Percentiles rank a stretch among this genome's conserved stretches.
Evolutionary conservation across 2,888 invertebrate species (phyloP).

Genomic region (Coelopa pilipes): DNA sequence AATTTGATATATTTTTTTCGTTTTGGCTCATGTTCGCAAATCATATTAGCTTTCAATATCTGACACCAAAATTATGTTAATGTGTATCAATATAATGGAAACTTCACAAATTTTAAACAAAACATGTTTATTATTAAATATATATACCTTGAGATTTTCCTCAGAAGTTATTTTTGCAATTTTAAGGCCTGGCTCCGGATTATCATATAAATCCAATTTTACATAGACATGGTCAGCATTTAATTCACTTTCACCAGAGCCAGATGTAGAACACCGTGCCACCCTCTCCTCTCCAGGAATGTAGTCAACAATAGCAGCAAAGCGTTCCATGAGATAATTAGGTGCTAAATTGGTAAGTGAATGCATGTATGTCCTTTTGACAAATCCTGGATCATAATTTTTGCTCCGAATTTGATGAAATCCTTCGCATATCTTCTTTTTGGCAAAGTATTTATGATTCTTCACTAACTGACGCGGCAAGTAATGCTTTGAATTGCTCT

Average conservation of each 20-base stretch:
- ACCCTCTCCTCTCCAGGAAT: slow-evolving; percentile 70
- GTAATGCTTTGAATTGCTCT: slow-evolving; percentile 83
- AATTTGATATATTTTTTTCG: too few species aligned
- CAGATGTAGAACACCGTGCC: neutral
- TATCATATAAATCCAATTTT: slow-evolving; percentile 56
- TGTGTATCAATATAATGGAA: neutral
- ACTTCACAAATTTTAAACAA: neutral
- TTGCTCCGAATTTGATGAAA: slow-evolving; percentile 71
- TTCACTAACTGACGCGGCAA: slow-evolving; percentile 83
- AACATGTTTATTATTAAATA: too few species aligned
- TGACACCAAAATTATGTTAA: neutral
- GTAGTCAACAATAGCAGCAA: slow-evolving; percentile 68
- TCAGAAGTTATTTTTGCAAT: slow-evolving; percentile 67
- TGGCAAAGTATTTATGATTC: slow-evolving; percentile 79
- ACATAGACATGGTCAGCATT: slow-evolving; percentile 50
- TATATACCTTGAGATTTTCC: slow-evolving; percentile 71
- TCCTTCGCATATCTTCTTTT: slow-evolving; percentile 78
- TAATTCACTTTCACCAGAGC: neutral
- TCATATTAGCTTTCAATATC: too few species aligned
- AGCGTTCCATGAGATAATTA: slow-evolving; percentile 79
- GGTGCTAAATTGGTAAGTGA: slow-evolving; percentile 84
- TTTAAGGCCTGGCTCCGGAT: slow-evolving; percentile 72
- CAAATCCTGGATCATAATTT: slow-evolving; percentile 71
- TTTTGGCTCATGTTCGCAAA: too few species aligned
- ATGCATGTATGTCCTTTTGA: slow-evolving; percentile 84